Conservation (phyloP, 2,888 invertebrate genomes). For the Heterodera filipjevi region DNA sequence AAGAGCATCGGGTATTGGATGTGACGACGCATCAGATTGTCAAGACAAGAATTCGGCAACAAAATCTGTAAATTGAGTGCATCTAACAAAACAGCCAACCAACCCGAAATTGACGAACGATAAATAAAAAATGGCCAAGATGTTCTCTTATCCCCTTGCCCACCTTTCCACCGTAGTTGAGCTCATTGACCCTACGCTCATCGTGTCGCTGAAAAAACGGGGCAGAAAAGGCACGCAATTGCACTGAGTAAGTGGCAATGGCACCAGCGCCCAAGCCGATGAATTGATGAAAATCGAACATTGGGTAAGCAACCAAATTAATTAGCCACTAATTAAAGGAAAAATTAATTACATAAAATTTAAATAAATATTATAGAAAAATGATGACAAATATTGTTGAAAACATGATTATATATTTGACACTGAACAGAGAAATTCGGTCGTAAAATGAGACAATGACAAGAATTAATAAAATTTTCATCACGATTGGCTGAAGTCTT, state of each 20-base stretch:
- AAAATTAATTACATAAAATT: background rate
- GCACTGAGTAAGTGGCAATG: conserved; percentile 34
- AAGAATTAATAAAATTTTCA: background rate
- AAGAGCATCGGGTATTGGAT: conserved; percentile 98
- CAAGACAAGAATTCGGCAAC: conserved; percentile 57
- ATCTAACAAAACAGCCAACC: too few relatives aligned
- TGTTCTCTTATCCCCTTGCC: background rate
- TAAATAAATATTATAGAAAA: background rate
- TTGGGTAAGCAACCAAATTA: background rate
- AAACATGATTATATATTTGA: background rate
- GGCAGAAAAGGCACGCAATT: conserved; percentile 49
- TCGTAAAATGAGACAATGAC: conserved; percentile 14
- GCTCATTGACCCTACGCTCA: conserved; percentile 51
- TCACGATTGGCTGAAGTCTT: conserved; percentile 41
- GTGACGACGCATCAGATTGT: conserved; percentile 74
- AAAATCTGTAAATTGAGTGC: conserved; percentile 56
- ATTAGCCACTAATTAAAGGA: background rate
- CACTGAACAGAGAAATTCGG: background rate
- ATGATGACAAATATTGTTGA: background rate
- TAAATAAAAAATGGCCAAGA: background rate
- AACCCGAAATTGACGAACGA: background rate
- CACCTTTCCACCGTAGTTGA: conserved; percentile 62
- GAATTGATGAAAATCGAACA: conserved; percentile 38
- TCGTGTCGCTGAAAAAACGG: conserved; percentile 54
- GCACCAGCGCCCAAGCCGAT: conserved; percentile 32